These are phyloP conservation scores for Oncorhynchus mykiss DNA, from an alignment of 2,113 vertebrate genomes.

Conservation along the genomic window DNA sequence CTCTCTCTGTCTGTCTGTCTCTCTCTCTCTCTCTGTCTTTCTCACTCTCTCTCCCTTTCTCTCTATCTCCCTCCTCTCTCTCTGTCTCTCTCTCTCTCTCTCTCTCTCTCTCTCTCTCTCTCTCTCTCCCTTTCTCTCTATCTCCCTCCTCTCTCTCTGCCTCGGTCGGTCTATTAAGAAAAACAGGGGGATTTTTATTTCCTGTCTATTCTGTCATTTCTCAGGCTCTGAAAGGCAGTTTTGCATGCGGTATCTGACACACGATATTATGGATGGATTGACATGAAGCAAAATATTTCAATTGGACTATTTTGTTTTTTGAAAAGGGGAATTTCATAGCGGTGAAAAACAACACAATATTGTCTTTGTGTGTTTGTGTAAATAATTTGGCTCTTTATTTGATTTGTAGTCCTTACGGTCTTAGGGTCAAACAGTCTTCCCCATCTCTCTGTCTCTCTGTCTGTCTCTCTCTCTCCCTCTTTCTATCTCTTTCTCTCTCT, in stretches of 20 bases:
- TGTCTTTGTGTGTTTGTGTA: slow-evolving; percentile 36
- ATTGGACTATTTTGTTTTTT: slow-evolving; percentile 70
- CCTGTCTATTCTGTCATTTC: slow-evolving; percentile 62
- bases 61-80: slow-evolving; percentile 30
- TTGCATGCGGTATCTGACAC: slow-evolving; percentile 53
- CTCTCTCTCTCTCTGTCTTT: too few relatives aligned
- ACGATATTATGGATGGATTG: slow-evolving; percentile 71
- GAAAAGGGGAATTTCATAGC: slow-evolving; percentile 39
- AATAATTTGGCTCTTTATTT: slow-evolving; percentile 40
- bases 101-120: background rate
- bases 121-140: slow-evolving; percentile 65
- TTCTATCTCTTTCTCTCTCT: too few relatives aligned
- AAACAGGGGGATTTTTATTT: slow-evolving; percentile 64
- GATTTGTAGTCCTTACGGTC: slow-evolving; percentile 55
- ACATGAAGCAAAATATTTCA: slow-evolving; percentile 54
- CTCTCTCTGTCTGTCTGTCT: slow-evolving; percentile 26
- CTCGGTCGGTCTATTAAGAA: slow-evolving; percentile 54
- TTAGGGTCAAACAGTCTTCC: slow-evolving; percentile 50
- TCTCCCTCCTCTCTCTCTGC: slow-evolving; percentile 19
- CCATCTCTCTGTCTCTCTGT: too few relatives aligned
- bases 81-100: slow-evolving; percentile 71
- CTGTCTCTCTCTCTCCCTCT: too few relatives aligned
- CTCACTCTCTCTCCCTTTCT: background rate
- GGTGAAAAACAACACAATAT: slow-evolving; percentile 47
- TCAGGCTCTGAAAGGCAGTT: slow-evolving; percentile 71